Conservation (phyloP, 1,140 invertebrate species). For the Hylaeus volcanicus region DNA sequence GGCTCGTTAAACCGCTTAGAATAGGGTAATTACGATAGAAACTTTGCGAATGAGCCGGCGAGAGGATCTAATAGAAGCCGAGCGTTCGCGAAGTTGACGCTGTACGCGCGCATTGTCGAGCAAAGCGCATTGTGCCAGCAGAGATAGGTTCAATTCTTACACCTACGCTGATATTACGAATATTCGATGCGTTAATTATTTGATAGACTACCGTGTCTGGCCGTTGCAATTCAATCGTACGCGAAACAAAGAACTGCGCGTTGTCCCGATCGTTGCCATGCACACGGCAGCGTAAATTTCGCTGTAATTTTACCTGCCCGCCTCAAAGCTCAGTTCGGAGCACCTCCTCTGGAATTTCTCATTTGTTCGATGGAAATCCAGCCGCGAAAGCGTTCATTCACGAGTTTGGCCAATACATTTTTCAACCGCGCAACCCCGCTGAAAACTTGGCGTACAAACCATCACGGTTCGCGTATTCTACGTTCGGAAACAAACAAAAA, state of each 20-base stretch:
- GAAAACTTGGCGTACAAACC: not conserved
- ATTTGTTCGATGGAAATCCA: constrained; percentile 36
- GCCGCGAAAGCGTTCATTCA: not conserved
- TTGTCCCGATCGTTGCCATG: not conserved
- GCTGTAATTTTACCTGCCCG: constrained; percentile 21
- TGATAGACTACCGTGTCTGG: too few relatives aligned
- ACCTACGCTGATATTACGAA: too few relatives aligned
- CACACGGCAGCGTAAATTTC: constrained; percentile 24
- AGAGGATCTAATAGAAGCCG: constrained; percentile 31
- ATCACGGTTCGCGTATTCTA: not conserved
- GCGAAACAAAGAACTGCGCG: constrained; percentile 6
- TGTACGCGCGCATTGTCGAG: not conserved
- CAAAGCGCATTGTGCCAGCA: not conserved
- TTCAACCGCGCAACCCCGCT: not conserved
- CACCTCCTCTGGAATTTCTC: constrained; percentile 42
- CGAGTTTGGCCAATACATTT: constrained; percentile 3
- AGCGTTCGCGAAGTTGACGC: constrained; percentile 4
- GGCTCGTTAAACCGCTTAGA: constrained; percentile 64
- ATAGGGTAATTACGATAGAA: constrained; percentile 60
- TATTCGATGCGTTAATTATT: too few relatives aligned
- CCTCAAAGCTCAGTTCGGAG: not conserved
- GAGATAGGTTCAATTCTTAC: too few relatives aligned
- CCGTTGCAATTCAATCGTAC: constrained; percentile 22
- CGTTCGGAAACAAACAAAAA: not conserved
- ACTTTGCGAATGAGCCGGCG: constrained; percentile 52